Conservation (phyloP, 2,113 vertebrate species). For the Pogona vitticeps region DNA sequence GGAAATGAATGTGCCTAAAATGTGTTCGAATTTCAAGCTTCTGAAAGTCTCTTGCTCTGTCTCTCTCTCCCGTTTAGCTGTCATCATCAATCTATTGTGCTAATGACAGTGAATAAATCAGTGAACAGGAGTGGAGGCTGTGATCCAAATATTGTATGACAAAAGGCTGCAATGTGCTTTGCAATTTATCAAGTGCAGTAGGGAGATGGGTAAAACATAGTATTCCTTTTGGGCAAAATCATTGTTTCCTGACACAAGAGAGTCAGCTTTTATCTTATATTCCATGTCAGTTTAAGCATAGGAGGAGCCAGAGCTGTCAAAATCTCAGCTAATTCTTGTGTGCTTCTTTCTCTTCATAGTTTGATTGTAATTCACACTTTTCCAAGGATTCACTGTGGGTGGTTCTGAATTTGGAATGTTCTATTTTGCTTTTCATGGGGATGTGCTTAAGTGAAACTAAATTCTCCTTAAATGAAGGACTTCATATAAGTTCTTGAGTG, state of each 20-base stretch:
- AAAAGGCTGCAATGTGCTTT: slow-evolving; percentile 1
- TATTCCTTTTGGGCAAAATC: background rate
- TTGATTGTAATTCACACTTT: no score
- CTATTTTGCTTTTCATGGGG: background rate
- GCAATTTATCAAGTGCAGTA: background rate
- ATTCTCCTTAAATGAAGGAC: no score
- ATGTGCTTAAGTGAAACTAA: background rate
- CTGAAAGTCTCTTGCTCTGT: background rate
- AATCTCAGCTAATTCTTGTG: background rate
- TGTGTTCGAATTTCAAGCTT: slow-evolving; percentile 42
- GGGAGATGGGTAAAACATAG: background rate
- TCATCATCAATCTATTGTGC: slow-evolving; percentile 33
- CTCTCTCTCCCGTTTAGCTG: slow-evolving; percentile 12
- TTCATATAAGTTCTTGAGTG: no score
- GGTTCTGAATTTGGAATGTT: background rate
- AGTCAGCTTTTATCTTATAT: background rate
- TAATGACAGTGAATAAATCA: background rate
- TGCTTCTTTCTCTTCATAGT: background rate
- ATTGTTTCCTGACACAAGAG: background rate
- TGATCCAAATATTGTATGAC: background rate
- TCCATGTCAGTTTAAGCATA: background rate
- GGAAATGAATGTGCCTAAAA: slow-evolving; percentile 50
- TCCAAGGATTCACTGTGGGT: background rate
- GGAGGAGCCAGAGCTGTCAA: background rate
- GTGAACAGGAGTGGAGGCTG: background rate